Base-by-base conservation (phyloP, 2,113 vertebrate genomes). In the Austrofundulus limnaeus region DNA sequence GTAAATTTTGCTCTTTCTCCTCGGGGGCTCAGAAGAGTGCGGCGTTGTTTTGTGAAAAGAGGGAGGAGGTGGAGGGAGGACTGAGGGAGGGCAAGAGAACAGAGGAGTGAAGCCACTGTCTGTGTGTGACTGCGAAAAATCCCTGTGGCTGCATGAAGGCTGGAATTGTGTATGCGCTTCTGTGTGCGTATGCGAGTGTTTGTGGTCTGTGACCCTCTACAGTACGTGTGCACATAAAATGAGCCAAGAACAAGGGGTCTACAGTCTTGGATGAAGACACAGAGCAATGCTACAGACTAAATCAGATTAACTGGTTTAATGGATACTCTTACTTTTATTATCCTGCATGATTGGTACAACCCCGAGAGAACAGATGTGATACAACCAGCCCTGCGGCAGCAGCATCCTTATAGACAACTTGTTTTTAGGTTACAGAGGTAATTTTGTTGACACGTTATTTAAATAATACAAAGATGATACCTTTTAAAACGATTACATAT, bases 1-100 rank as follows among this genome's bases (percentile, higher is more conserved):
- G 89, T 89, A 85, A 89, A 90, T 88, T 88, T 85, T 88, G 84
- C 85, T 87, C 83, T 90, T 87, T 90, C 80, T 90, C 75, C 81
- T 83, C 59, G 1, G 11, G 71, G 64, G 72, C 82, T 86, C 72
- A 83, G 80, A 88, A 71, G 80, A 83, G 71, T 39, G 71, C 72
- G 83, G 85, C 79, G 83, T 90, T 89, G 86, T 81, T 87, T 78
- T 64, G 76, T 87, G 78, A 84, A 83, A 87, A 70, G 85, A 55
- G 79, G 72, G 76, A 83, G 84, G 70, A 73, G 55, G 51, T 12
- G 43, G 47, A 72, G 53, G 66, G 71, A 67, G 62, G 25, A 66
- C 48, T 11, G 43, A 21, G 61, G 54, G 62, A 71, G 59, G n/a
- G 62, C 72, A 25, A 51, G 55, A 75, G 78, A 74, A 87, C 76